phyloP scores from a whole-genome alignment of 1,140 invertebrate species.

The Zaprionus taronus region DNA sequence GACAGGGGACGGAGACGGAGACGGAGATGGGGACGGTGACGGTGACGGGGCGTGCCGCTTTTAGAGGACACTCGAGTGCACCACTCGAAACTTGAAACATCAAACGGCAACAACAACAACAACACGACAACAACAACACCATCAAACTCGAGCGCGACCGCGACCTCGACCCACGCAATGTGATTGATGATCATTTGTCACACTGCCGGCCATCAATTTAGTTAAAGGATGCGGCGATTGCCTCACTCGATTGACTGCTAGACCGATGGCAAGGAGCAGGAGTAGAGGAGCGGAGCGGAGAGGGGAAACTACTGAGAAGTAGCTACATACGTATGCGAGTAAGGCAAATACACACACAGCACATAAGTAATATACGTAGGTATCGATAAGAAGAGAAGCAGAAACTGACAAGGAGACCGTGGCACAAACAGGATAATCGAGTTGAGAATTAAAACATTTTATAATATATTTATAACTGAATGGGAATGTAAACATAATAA shows the following conservation, averaged over 20 bases:
- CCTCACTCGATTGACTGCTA: slow-evolving; percentile 30
- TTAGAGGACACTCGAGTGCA: slow-evolving; percentile 16
- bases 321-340: not conserved
- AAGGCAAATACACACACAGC: not conserved
- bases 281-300: no score
- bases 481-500: not conserved
- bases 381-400: slow-evolving; percentile 13
- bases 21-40: no score
- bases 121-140: not conserved
- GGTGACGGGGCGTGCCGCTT: slow-evolving; percentile 15
- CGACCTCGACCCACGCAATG: slow-evolving; percentile 52
- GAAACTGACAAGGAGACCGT: not conserved
- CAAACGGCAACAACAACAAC: not conserved
- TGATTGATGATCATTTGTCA: slow-evolving; percentile 82
- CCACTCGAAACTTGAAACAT: slow-evolving; percentile 19
- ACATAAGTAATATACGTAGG: not conserved
- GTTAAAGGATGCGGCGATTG: slow-evolving; percentile 65
- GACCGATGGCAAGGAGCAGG: not conserved
- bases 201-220: slow-evolving; percentile 68
- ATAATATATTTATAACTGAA: not conserved
- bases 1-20: not conserved
- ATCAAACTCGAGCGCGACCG: not conserved
- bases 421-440: not conserved
- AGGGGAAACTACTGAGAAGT: not conserved
- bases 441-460: not conserved